phyloP scores from a whole-genome alignment of 2,888 invertebrate genomes.

The Laothoe populi region DNA sequence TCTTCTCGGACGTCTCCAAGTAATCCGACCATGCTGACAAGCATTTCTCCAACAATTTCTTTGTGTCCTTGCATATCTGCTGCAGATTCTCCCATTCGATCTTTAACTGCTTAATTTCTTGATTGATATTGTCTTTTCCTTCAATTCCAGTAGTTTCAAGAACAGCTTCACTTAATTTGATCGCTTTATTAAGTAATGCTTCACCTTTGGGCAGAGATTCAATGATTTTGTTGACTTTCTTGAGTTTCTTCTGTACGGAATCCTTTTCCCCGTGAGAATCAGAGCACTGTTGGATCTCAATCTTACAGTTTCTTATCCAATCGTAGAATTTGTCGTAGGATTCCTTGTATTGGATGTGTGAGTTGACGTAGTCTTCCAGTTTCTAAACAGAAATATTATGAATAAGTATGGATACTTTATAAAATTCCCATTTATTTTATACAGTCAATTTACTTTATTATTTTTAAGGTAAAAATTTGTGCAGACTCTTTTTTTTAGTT shows the following conservation, averaged over 20 bases:
- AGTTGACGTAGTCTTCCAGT: constrained; percentile 92
- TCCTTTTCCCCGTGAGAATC: constrained; percentile 95
- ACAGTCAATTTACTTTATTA: no score
- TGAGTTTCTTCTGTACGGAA: constrained; percentile 90
- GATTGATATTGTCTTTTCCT: constrained; percentile 92
- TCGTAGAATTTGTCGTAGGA: constrained; percentile 93
- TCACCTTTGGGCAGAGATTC: constrained; percentile 89
- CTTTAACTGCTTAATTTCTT: constrained; percentile 92
- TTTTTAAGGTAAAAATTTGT: no score
- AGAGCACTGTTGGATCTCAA: constrained; percentile 93
- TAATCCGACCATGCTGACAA: constrained; percentile 93
- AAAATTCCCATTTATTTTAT: no score
- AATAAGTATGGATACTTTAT: background rate
- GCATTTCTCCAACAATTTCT: constrained; percentile 90
- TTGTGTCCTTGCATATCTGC: constrained; percentile 90
- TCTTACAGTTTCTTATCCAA: constrained; percentile 92
- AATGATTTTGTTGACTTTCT: constrained; percentile 89
- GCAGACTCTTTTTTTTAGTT: no score
- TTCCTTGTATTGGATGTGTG: constrained; percentile 94
- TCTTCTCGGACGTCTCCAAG: constrained; percentile 88
- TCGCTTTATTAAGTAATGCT: constrained; percentile 88
- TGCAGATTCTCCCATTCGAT: constrained; percentile 93
- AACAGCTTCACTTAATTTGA: constrained; percentile 90
- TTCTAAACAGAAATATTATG: constrained; percentile 64
- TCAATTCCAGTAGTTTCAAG: constrained; percentile 91